These are phyloP conservation scores for Anas platyrhynchos DNA, from an alignment of 2,113 vertebrate species.

Conservation along the genomic window DNA sequence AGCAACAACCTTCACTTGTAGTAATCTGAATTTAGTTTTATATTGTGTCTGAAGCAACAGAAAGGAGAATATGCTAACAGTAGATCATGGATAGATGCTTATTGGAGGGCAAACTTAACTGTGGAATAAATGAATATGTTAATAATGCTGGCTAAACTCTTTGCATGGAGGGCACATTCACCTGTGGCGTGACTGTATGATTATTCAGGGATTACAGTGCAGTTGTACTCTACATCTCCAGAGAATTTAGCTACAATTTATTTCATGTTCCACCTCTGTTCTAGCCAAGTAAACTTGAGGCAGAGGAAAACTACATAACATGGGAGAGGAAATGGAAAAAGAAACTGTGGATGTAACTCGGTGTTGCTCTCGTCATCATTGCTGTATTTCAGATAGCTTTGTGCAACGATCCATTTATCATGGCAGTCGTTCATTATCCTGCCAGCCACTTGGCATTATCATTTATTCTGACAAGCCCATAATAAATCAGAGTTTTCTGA, in stretches of 20 bases:
- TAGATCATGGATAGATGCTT: neutral
- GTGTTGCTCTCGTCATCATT: conserved; percentile 14
- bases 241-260: neutral
- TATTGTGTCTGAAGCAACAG: neutral
- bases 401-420: conserved; percentile 42
- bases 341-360: conserved; percentile 34
- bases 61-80: neutral
- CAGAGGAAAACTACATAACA: neutral
- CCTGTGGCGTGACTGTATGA: neutral
- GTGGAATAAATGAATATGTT: conserved; percentile 2
- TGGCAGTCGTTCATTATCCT: conserved; percentile 66
- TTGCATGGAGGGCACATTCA: neutral
- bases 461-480: conserved; percentile 62
- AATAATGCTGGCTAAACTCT: neutral
- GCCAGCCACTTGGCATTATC: conserved; percentile 59
- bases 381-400: conserved; percentile 40
- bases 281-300: neutral
- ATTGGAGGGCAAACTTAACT: neutral
- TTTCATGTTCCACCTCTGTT: conserved; percentile 7
- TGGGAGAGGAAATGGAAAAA: neutral
- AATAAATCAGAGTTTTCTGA: conserved; percentile 42
- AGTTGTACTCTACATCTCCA: neutral
- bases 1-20: neutral
- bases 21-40: neutral
- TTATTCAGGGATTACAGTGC: neutral